Percentiles rank a stretch among this genome's conserved stretches.
Evolutionary conservation across 2,113 vertebrate species (phyloP).

Genomic region (Mionectes macconnelli): DNA sequence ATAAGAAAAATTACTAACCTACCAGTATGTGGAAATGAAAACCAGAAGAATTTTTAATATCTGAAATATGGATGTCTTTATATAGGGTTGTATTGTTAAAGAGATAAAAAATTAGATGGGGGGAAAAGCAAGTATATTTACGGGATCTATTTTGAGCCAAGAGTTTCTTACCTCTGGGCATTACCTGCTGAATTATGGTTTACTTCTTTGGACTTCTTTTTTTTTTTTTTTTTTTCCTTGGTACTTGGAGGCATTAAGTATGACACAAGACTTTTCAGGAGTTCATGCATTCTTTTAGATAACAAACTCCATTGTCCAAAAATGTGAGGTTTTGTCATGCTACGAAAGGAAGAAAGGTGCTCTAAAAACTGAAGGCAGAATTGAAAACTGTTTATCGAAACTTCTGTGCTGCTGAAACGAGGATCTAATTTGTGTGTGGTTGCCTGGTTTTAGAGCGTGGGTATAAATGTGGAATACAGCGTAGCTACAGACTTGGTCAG

Average conservation of each 20-base stretch:
- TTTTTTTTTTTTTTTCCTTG: background rate
- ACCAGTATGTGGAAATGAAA: background rate
- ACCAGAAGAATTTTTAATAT: background rate
- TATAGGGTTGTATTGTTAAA: background rate
- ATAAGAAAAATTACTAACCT: background rate
- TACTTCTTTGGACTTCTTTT: background rate
- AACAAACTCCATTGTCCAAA: background rate
- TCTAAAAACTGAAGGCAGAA: background rate
- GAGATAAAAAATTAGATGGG: background rate
- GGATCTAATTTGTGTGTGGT: background rate
- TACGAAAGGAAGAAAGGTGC: background rate
- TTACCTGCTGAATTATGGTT: background rate
- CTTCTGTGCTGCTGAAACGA: background rate
- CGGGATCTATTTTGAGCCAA: background rate
- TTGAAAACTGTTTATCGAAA: background rate
- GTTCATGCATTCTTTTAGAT: background rate
- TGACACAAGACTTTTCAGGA: background rate
- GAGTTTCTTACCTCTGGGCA: background rate
- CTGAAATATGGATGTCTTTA: background rate
- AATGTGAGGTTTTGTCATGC: background rate
- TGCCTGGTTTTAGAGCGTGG: background rate
- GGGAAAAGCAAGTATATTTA: background rate
- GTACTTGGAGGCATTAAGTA: background rate
- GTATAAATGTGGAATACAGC: background rate
- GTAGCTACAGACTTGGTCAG: background rate